phyloP scores from a whole-genome alignment of 2,113 vertebrate species.

The zebrafish (Danio rerio) region GRCz12tu NC_133193.1:11673501-11674000 shows the following conservation, averaged over 20 bases:
- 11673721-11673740: neutral
- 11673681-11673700: neutral
- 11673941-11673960: slow-evolving; percentile 62
- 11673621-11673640: neutral
- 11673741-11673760: neutral
- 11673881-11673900: slow-evolving; percentile 7
- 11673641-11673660: neutral
- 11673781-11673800: slow-evolving; percentile 30
- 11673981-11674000: slow-evolving; percentile 57
- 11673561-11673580: neutral
- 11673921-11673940: slow-evolving; percentile 50
- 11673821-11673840: slow-evolving; percentile 40
- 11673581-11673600: neutral
- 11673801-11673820: slow-evolving; percentile 25
- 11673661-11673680: neutral
- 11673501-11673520: slow-evolving; percentile 28
- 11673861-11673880: neutral
- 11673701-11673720: neutral
- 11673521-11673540: neutral
- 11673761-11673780: neutral
- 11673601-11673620: neutral
- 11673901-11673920: slow-evolving; percentile 54
- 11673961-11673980: slow-evolving; percentile 55
- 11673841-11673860: slow-evolving; percentile 42
- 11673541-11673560: slow-evolving; percentile 19